Evolutionary conservation across 2,797 vertebrate species (phyloP).

Genomic region (Stomatorhinus walkeri): DNA sequence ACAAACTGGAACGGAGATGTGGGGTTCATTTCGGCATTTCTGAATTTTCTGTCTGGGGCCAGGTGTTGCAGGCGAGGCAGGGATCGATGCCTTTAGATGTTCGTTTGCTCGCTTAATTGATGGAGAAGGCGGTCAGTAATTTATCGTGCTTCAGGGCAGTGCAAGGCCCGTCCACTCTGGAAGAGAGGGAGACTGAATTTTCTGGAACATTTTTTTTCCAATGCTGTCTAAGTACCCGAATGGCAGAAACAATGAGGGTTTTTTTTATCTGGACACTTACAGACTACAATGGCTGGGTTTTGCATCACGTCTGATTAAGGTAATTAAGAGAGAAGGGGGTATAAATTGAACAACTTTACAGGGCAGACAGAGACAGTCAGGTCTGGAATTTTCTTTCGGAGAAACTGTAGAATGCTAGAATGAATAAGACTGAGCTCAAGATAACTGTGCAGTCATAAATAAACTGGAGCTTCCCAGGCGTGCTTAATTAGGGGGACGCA

Average conservation of each 20-base stretch:
- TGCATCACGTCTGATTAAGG: slow-evolving; percentile 11
- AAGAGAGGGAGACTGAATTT: not conserved
- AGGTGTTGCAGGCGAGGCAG: not conserved
- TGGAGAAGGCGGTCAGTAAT: not conserved
- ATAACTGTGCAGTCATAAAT: not conserved
- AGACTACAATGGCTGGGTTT: not conserved
- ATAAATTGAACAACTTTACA: not conserved
- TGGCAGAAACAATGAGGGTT: not conserved
- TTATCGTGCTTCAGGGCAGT: not conserved
- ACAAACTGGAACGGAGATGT: slow-evolving; percentile 7
- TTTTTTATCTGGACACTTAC: slow-evolving; percentile 8
- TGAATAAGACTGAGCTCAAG: not conserved
- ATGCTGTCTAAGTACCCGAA: not conserved
- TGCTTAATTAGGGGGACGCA: not conserved
- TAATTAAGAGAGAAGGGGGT: not conserved
- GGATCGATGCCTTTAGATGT: not conserved
- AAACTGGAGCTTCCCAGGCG: not conserved
- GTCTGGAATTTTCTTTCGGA: not conserved
- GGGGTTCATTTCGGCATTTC: not conserved
- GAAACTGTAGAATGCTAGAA: not conserved
- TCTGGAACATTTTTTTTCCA: slow-evolving; percentile 5
- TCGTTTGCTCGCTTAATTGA: not conserved
- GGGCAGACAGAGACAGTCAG: not conserved
- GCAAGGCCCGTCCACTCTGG: not conserved
- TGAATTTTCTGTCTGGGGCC: not conserved